Conservation (phyloP, 2,797 vertebrate species). For the Thaleichthys pacificus region DNA sequence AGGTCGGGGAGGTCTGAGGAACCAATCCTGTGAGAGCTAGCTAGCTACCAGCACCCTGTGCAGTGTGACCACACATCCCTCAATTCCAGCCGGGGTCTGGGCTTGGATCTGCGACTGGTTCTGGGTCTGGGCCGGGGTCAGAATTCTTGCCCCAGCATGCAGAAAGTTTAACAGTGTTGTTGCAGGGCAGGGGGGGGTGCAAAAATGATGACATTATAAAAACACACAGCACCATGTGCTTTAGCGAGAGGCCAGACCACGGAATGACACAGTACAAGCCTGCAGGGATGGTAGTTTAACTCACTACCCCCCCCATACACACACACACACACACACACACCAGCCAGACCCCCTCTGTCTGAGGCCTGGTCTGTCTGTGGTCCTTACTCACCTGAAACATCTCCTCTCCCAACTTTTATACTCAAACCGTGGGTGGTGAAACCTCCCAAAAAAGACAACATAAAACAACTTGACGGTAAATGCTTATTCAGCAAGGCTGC, state of each 20-base stretch:
- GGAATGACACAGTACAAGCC: conserved; percentile 46
- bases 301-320: too few species aligned
- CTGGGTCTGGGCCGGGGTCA: conserved; percentile 63
- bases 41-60: not conserved
- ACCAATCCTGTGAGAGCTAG: not conserved
- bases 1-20: too few species aligned
- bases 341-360: conserved; percentile 15
- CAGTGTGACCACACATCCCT: not conserved
- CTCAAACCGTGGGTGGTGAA: conserved; percentile 9
- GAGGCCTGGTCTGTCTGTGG: conserved; percentile 31
- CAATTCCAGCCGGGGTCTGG: too few species aligned
- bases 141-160: conserved; percentile 69
- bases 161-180: conserved; percentile 65
- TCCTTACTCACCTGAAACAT: conserved; percentile 34
- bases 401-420: conserved; percentile 11
- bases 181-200: conserved; percentile 37
- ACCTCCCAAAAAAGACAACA: conserved; percentile 8
- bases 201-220: conserved; percentile 69
- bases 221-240: conserved; percentile 61
- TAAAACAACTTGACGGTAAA: conserved; percentile 6
- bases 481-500: conserved; percentile 31
- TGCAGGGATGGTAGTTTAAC: conserved; percentile 11
- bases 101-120: conserved; percentile 46
- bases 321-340: conserved; percentile 11
- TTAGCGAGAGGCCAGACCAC: conserved; percentile 47